Evolutionary conservation across 2,888 invertebrate species (phyloP), one percentile per base, ranked within the genome.

Genomic region (Latrodectus elegans): DNA sequence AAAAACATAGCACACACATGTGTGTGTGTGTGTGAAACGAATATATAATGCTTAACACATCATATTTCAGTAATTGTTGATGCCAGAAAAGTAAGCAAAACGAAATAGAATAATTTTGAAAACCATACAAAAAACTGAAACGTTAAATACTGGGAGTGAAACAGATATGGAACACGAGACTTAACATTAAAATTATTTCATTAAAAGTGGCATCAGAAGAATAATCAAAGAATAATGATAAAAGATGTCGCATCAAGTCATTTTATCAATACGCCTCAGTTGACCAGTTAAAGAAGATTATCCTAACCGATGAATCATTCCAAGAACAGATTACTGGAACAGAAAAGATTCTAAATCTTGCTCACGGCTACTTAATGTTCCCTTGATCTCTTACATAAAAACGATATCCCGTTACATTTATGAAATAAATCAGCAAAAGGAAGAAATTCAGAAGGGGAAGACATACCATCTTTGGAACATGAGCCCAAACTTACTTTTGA

Each of bases 301-400:
- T 38, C 17, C 70, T 55, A 17, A 10, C 51, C 60, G 64, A 83
- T 83, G 72, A 77, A 83, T 83, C 83, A 83, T 71, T 22, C 38
- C 38, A 76, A 83, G 76, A 17, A 65, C 76, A 76, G 76, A 76
- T 83, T 83, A 77, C 73, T 76, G 77, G 76, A 83, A 76, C 72
- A 76, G 71, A 83, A 55, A 60, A 64, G 68, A 76, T 73, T 65
- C 60, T 71, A 76, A 77, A 76, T 83, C 76, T 83, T 76, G 60
- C 71, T 65, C 64, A 22, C 71, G 76, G 76, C 76, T 83, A 72
- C 51, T 72, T 72, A 22, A 70, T 76, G 83, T 83, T 68, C 73
- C 67, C 68, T 64, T 83, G 83, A 83, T 83, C 83, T 83, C 76
- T 26, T 64, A 76, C 83, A 83, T 83, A 76, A 83, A 76, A 83